Conservation (phyloP, 2,797 vertebrate genomes). For the Tympanoctomys barrerae region DNA sequence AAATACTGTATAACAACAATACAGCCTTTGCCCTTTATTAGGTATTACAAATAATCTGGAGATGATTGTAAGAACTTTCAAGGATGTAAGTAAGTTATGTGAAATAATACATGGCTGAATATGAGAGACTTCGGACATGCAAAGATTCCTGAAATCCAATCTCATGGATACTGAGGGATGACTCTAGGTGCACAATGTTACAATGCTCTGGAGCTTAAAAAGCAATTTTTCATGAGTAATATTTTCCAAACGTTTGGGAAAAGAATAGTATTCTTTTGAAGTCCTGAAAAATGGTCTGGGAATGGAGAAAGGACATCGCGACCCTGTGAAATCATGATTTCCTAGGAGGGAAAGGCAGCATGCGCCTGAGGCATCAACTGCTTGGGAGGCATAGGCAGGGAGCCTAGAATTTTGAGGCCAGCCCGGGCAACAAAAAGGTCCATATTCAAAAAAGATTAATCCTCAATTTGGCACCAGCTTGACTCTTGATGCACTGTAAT, state of each 20-base stretch:
- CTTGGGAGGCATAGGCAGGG: background rate
- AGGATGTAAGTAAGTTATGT: background rate
- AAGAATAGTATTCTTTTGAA: background rate
- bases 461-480: background rate
- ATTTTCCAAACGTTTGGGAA: background rate
- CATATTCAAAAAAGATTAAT: background rate
- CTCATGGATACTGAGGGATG: background rate
- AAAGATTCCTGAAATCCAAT: background rate
- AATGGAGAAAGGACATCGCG: background rate
- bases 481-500: background rate
- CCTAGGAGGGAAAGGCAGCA: background rate
- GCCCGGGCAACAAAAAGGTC: background rate
- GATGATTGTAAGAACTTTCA: background rate
- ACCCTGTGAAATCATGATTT: background rate
- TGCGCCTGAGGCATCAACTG: background rate
- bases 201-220: background rate
- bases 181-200: background rate
- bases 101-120: background rate
- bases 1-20: background rate
- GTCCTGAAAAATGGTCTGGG: background rate
- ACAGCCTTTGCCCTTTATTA: background rate
- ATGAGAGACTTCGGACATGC: background rate
- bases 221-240: background rate
- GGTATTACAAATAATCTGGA: background rate
- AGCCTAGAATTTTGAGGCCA: background rate